Conservation (phyloP, 1,140 invertebrate species). For the Holotrichia oblita region DNA sequence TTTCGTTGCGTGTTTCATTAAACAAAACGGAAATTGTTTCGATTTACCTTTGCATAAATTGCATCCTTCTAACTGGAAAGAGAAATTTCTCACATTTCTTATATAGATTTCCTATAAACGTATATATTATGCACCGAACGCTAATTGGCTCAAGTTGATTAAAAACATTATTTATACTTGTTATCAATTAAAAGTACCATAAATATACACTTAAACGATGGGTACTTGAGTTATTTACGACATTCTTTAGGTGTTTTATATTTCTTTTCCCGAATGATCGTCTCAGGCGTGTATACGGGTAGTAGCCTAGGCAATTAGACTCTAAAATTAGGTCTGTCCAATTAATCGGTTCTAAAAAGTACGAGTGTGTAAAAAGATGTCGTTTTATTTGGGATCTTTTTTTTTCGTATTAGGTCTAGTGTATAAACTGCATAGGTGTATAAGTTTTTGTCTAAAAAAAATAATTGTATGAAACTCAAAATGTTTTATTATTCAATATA, state of each 20-base stretch:
- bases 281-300: not conserved
- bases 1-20: constrained; percentile 30
- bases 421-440: too few species aligned
- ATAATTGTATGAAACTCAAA: too few species aligned
- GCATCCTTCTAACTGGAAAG: not conserved
- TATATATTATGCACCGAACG: not conserved
- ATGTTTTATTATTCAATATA: too few species aligned
- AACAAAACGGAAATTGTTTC: constrained; percentile 29
- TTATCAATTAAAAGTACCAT: constrained; percentile 26
- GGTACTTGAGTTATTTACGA: constrained; percentile 15
- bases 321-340: not conserved
- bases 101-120: not conserved
- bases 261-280: not conserved
- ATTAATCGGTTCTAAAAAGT: constrained; percentile 3
- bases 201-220: constrained; percentile 4
- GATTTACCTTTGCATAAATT: constrained; percentile 30
- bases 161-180: constrained; percentile 17
- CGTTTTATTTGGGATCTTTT: not conserved
- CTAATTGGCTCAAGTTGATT: constrained; percentile 14
- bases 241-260: constrained; percentile 13
- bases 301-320: constrained; percentile 4
- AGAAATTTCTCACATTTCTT: constrained; percentile 32
- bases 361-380: not conserved
- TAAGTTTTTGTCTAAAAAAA: too few species aligned
- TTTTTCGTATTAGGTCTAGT: too few species aligned